Evolutionary conservation across 2,888 invertebrate genomes (phyloP).

Genomic region (Amblyjoppa fuscipennis): DNA sequence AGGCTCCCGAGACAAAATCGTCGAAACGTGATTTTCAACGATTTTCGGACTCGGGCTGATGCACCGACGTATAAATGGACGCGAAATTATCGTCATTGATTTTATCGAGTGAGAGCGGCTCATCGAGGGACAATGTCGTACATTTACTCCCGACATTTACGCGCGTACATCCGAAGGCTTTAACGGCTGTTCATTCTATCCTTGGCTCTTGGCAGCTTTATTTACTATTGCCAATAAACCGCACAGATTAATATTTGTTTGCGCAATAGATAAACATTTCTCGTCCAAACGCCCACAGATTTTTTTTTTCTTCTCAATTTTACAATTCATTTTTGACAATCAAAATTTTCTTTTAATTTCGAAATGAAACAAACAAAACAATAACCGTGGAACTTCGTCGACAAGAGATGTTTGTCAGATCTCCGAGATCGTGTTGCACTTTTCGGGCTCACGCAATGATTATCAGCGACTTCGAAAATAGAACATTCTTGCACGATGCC

Average conservation of each 20-base stretch:
- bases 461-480: conserved; percentile 46
- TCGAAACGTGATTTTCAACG: neutral
- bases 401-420: neutral
- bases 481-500: conserved; percentile 39
- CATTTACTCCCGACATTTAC: conserved; percentile 6
- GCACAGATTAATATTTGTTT: neutral
- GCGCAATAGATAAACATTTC: too few relatives aligned
- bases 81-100: neutral
- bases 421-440: neutral
- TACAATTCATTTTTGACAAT: neutral
- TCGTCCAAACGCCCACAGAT: neutral
- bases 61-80: neutral
- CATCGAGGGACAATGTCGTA: conserved; percentile 32
- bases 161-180: too few relatives aligned
- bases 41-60: neutral
- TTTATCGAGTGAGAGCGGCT: neutral
- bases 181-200: conserved; percentile 8
- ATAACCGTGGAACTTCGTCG: neutral
- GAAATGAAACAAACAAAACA: neutral
- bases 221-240: conserved; percentile 21
- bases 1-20: neutral
- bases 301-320: neutral
- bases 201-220: conserved; percentile 42
- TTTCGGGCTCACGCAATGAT: conserved; percentile 24
- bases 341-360: neutral